A percentile compares a stretch with the other conserved stretches of the same genome.
phyloP scores from a whole-genome alignment of 2,113 vertebrate species.

The Tympanuchus pallidicinctus region DNA sequence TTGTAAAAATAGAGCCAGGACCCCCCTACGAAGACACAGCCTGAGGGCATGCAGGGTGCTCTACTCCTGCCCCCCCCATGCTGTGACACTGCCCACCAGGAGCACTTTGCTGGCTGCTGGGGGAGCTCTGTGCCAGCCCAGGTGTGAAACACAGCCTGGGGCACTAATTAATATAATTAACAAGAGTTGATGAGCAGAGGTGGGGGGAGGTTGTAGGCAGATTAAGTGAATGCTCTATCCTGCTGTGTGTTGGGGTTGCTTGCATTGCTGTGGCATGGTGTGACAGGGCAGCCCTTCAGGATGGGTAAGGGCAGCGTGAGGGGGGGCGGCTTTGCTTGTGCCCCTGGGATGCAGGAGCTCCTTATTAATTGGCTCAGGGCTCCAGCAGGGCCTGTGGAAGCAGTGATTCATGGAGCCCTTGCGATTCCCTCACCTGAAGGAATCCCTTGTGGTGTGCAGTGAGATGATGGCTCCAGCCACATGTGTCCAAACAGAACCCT shows the following conservation, averaged over 20 bases:
- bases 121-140: background rate
- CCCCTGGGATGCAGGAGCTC: background rate
- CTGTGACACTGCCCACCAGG: rapidly evolving
- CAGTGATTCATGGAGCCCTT: background rate
- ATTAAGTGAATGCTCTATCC: background rate
- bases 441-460: background rate
- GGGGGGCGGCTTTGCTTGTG: background rate
- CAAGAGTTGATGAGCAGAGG: rapidly evolving
- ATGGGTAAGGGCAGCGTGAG: rapidly evolving
- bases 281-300: rapidly evolving
- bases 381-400: conserved; percentile 16
- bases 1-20: rapidly evolving
- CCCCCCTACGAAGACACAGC: background rate
- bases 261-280: rapidly evolving
- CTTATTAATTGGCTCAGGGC: background rate
- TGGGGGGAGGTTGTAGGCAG: background rate
- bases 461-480: background rate
- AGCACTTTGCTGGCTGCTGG: background rate
- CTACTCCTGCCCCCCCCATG: rapidly evolving
- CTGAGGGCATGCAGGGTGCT: rapidly evolving
- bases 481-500: background rate
- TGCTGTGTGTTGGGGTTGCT: background rate
- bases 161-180: background rate
- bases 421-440: background rate
- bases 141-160: background rate